phyloP scores from a whole-genome alignment of 37 sponge, comb jelly and placozoan species.

The Petrosia ficiformis region DNA sequence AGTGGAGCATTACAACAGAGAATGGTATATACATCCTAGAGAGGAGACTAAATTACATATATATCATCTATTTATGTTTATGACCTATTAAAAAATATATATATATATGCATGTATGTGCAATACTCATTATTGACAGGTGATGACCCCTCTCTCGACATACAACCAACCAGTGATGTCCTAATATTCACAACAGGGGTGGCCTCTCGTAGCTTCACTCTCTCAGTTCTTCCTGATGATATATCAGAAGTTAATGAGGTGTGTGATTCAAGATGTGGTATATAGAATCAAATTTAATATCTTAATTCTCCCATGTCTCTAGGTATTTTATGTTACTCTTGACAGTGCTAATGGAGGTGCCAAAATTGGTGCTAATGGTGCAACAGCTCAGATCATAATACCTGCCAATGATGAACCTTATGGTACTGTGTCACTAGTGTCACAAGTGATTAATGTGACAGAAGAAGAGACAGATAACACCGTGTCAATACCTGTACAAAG shows the following conservation, averaged over 20 bases:
- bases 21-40: too few species aligned
- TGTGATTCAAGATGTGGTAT: too few species aligned
- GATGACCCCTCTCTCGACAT: too few species aligned
- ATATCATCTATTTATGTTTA: too few species aligned
- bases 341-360: conserved; percentile 68
- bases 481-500: conserved; percentile 42
- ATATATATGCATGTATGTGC: conserved; percentile 1
- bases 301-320: conserved; percentile 22
- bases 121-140: too few species aligned
- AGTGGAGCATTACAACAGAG: too few species aligned
- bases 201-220: conserved; percentile 39
- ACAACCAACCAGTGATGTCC: too few species aligned
- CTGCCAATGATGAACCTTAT: conserved; percentile 67
- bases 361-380: conserved; percentile 14
- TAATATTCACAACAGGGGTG: too few species aligned
- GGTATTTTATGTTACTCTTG: conserved; percentile 55
- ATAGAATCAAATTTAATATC: background rate
- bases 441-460: conserved; percentile 3
- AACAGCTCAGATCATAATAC: conserved; percentile 47
- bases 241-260: conserved; percentile 79
- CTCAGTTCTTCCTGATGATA: conserved; percentile 53
- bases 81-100: background rate
- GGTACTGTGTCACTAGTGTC: conserved; percentile 47
- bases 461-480: conserved; percentile 30
- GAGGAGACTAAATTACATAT: too few species aligned